These are phyloP conservation scores for Lithophane semibrunnea DNA, from an alignment of 2,888 invertebrate genomes.

Conservation along the genomic window DNA sequence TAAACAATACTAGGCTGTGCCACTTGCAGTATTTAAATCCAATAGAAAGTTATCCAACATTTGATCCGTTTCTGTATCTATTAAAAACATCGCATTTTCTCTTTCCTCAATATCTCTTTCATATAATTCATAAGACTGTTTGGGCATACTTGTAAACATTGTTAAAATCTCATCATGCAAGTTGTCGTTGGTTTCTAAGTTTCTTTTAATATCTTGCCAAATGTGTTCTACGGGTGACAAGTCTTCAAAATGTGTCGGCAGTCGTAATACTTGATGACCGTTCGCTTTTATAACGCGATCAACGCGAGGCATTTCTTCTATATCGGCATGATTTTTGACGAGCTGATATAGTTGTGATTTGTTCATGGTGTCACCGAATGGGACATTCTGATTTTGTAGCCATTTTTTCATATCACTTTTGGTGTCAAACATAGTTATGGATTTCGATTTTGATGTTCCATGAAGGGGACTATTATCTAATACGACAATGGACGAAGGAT, in stretches of 20 bases:
- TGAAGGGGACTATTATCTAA: slow-evolving; percentile 73
- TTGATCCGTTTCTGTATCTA: slow-evolving; percentile 68
- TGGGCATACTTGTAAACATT: slow-evolving; percentile 34
- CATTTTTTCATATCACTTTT: slow-evolving; percentile 76
- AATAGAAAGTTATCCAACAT: slow-evolving; percentile 59
- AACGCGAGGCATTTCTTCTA: slow-evolving; percentile 62
- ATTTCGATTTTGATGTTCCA: slow-evolving; percentile 55
- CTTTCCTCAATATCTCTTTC: slow-evolving; percentile 54
- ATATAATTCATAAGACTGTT: slow-evolving; percentile 56
- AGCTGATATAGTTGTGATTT: slow-evolving; percentile 78
- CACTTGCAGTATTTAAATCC: slow-evolving; percentile 1
- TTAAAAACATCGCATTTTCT: slow-evolving; percentile 68
- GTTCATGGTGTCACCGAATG: slow-evolving; percentile 70
- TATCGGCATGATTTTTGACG: slow-evolving; percentile 64
- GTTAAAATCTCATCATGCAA: slow-evolving; percentile 37
- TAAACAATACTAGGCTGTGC: background rate
- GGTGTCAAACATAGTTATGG: slow-evolving; percentile 73
- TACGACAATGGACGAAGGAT: slow-evolving; percentile 71
- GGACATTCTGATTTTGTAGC: slow-evolving; percentile 73
- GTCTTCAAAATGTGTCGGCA: slow-evolving; percentile 72
- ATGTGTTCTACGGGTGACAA: slow-evolving; percentile 73
- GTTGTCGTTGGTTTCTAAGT: slow-evolving; percentile 11
- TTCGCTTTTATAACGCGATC: slow-evolving; percentile 73
- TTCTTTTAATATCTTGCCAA: slow-evolving; percentile 69
- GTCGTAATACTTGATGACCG: slow-evolving; percentile 75